These are phyloP conservation scores for Sericinus montela DNA, from an alignment of 2,888 invertebrate species.

Conservation along the genomic window DNA sequence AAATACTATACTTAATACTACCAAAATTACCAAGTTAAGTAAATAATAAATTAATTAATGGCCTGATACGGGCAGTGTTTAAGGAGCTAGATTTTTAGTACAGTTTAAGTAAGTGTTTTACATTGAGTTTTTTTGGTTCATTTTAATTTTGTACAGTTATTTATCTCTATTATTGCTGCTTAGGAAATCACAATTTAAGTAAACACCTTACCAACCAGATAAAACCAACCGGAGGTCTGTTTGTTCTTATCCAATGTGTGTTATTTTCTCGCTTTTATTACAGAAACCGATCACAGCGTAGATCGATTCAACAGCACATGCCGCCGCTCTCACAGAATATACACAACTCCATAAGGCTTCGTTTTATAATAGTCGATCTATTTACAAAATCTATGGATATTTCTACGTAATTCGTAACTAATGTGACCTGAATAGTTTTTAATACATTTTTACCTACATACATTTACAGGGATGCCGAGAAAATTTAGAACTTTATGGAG, in stretches of 20 bases:
- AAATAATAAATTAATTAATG: too few species aligned
- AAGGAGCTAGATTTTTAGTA: too few species aligned
- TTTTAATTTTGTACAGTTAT: too few species aligned
- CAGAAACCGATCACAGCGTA: not conserved
- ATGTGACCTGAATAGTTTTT: not conserved
- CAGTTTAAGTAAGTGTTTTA: too few species aligned
- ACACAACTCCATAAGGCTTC: not conserved
- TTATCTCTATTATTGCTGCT: too few species aligned
- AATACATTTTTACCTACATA: too few species aligned
- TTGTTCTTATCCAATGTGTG: not conserved
- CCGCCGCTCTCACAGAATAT: conserved; percentile 4
- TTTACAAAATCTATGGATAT: not conserved
- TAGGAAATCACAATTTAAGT: not conserved
- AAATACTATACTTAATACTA: too few species aligned
- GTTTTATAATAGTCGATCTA: not conserved
- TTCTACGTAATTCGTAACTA: not conserved
- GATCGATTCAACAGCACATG: conserved; percentile 5
- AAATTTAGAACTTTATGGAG: too few species aligned
- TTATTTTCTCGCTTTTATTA: not conserved
- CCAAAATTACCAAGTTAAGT: too few species aligned
- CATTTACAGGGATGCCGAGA: too few species aligned
- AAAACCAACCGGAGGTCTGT: not conserved
- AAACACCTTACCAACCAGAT: not conserved
- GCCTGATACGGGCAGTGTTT: too few species aligned
- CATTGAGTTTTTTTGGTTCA: too few species aligned